These are phyloP conservation scores for Platyrinchus mystaceus DNA, from an alignment of 2,797 vertebrate genomes.

Conservation along the genomic window DNA sequence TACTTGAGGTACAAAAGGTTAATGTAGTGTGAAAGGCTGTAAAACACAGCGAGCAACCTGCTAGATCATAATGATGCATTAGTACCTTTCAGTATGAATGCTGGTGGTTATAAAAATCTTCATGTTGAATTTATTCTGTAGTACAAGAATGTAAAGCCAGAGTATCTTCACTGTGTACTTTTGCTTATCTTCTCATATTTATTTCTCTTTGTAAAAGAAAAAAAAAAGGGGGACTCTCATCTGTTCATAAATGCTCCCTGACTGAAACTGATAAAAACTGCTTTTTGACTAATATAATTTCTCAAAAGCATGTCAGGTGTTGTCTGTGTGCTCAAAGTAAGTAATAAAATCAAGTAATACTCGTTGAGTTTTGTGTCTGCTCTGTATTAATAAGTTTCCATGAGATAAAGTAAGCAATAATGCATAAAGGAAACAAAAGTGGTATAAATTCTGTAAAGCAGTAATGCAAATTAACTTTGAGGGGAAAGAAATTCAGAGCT, in stretches of 20 bases:
- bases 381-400: constrained; percentile 15
- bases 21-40: constrained; percentile 84
- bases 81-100: constrained; percentile 67
- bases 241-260: constrained; percentile 27
- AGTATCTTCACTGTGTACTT: constrained; percentile 15
- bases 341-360: not conserved
- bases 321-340: not conserved
- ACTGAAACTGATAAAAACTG: constrained; percentile 60
- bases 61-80: constrained; percentile 82
- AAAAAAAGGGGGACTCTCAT: not conserved
- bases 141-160: not conserved
- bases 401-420: constrained; percentile 25
- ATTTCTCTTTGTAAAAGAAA: not conserved
- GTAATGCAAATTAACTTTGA: not conserved
- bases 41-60: constrained; percentile 78
- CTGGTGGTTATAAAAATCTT: constrained; percentile 71
- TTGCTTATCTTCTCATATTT: not conserved
- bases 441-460: not conserved
- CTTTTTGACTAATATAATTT: constrained; percentile 44
- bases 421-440: not conserved
- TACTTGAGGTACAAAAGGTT: constrained; percentile 83
- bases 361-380: not conserved
- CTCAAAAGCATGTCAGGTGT: constrained; percentile 24
- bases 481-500: not conserved
- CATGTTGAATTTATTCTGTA: constrained; percentile 20